Evolutionary conservation across 2,797 vertebrate genomes (phyloP).

Genomic region (Petrocephalus sullivani): DNA sequence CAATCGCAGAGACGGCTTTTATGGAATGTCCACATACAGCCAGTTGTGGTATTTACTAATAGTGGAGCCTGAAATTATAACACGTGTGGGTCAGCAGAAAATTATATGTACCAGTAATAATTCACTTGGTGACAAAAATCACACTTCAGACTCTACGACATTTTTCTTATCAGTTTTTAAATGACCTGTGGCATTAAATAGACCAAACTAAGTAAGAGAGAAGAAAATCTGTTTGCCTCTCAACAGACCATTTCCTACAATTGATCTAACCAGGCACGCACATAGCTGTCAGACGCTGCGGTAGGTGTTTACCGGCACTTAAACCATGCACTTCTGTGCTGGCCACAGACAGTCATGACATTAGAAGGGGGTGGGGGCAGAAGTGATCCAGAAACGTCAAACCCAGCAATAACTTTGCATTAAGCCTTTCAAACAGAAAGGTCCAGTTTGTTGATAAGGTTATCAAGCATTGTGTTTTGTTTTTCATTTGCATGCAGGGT

Average conservation of each 20-base stretch:
- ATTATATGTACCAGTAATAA: neutral
- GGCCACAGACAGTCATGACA: no score
- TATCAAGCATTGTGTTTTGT: neutral
- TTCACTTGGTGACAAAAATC: neutral
- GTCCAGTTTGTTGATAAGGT: neutral
- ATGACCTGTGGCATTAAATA: neutral
- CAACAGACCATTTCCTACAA: neutral
- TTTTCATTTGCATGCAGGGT: neutral
- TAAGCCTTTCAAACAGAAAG: neutral
- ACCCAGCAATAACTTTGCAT: neutral
- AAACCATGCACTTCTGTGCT: no score
- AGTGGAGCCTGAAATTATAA: neutral
- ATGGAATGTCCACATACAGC: neutral
- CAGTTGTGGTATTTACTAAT: neutral
- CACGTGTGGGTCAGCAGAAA: neutral
- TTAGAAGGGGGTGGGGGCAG: no score
- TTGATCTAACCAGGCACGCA: neutral
- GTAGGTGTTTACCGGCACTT: no score
- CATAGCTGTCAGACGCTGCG: neutral
- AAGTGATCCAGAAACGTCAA: neutral
- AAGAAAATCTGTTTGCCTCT: neutral
- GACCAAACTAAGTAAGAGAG: neutral
- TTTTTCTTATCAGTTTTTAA: neutral
- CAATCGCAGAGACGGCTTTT: neutral
- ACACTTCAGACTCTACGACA: neutral